Evolutionary conservation across 2,113 vertebrate species (phyloP).

Genomic region (Entomyzon cyanotis): DNA sequence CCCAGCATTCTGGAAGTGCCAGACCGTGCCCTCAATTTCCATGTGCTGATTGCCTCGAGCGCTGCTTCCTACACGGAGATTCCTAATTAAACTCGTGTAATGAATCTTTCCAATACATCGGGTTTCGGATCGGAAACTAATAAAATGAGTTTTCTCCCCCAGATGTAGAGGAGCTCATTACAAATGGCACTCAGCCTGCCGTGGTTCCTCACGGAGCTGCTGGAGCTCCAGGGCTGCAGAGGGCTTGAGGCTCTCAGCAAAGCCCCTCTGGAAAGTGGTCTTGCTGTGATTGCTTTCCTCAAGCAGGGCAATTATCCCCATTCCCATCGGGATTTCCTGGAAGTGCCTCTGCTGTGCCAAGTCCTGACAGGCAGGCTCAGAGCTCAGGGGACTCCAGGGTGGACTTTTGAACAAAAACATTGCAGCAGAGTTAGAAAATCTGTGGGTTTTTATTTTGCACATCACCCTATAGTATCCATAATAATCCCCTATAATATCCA

Average conservation of each 20-base stretch:
- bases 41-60: not conserved
- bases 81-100: not conserved
- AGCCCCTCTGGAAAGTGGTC: too few relatives aligned
- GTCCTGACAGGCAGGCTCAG: not conserved
- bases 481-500: too few relatives aligned
- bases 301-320: not conserved
- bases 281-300: not conserved
- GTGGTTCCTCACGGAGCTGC: not conserved
- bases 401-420: too few relatives aligned
- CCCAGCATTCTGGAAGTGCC: not conserved
- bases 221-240: not conserved
- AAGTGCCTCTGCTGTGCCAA: not conserved
- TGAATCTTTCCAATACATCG: not conserved
- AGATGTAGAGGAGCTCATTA: not conserved
- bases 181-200: not conserved
- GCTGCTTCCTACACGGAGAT: not conserved
- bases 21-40: not conserved
- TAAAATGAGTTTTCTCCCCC: not conserved
- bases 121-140: not conserved
- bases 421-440: too few relatives aligned
- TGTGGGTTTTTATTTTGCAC: too few relatives aligned
- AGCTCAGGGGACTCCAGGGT: not conserved
- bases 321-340: not conserved
- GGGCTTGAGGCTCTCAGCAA: accelerated
- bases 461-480: too few relatives aligned